These are phyloP conservation scores for Ataeniobius toweri DNA, from an alignment of 2,797 vertebrate species.

Conservation along the genomic window DNA sequence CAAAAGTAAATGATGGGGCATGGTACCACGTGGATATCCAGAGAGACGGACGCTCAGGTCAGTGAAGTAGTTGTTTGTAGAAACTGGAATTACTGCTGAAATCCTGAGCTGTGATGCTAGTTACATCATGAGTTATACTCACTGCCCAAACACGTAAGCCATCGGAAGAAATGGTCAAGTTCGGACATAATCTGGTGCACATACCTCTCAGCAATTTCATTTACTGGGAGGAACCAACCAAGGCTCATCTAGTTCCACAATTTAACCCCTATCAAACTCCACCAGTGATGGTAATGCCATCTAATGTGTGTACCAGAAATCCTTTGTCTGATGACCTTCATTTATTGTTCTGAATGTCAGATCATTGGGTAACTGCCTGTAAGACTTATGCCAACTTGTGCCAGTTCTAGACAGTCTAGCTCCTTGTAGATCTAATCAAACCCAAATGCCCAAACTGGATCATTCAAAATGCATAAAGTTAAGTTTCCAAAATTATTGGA, in stretches of 20 bases:
- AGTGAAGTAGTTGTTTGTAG: constrained; percentile 25
- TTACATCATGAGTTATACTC: neutral
- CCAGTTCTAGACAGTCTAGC: neutral
- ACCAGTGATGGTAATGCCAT: neutral
- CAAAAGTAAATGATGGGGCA: constrained; percentile 96
- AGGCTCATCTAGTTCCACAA: neutral
- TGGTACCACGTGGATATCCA: constrained; percentile 99
- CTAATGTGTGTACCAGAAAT: neutral
- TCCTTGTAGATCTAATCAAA: neutral
- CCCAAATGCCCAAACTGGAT: neutral
- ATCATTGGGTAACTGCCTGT: neutral
- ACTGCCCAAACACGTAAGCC: neutral
- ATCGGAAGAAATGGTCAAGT: neutral
- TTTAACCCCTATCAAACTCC: neutral
- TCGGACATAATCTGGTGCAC: neutral
- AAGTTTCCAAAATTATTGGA: no score
- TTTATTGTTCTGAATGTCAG: neutral
- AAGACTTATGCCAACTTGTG: neutral
- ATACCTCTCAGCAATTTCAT: neutral
- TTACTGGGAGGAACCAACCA: neutral
- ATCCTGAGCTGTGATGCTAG: neutral
- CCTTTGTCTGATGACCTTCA: neutral
- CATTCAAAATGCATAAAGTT: no score
- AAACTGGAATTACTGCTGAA: neutral
- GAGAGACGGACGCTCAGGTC: constrained; percentile 95